Percentiles rank a stretch among this genome's conserved stretches.
phyloP scores from a whole-genome alignment of 2,888 invertebrate genomes.

The Ophion ventricosus region DNA sequence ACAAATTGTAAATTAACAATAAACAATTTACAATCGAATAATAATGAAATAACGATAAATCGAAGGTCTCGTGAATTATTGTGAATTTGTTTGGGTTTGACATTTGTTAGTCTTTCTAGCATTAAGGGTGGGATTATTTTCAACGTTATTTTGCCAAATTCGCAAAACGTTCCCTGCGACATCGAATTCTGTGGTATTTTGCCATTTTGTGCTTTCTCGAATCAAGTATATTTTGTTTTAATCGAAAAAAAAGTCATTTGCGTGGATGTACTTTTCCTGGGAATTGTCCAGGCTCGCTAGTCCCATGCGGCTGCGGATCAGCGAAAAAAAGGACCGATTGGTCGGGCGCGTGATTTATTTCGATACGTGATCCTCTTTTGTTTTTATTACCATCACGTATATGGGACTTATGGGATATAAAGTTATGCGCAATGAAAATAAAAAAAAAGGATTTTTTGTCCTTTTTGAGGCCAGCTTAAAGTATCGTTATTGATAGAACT shows the following conservation, averaged over 20 bases:
- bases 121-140: no score
- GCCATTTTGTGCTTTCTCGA: neutral
- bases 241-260: neutral
- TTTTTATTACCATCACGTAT: neutral
- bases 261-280: neutral
- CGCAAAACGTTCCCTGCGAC: neutral
- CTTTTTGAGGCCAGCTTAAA: neutral
- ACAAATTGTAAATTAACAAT: no score
- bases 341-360: neutral
- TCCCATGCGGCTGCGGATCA: neutral
- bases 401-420: neutral
- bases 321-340: neutral
- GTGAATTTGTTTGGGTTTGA: neutral
- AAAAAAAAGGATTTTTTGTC: neutral
- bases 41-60: no score
- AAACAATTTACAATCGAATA: no score
- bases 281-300: neutral
- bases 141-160: no score
- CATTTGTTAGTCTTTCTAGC: no score
- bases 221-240: neutral
- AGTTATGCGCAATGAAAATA: neutral
- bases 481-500: neutral
- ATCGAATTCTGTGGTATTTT: neutral
- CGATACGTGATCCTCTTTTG: neutral
- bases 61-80: neutral